Evolutionary conservation across 2,888 invertebrate genomes (phyloP).

Genomic region (Temnothorax rugatulus): DNA sequence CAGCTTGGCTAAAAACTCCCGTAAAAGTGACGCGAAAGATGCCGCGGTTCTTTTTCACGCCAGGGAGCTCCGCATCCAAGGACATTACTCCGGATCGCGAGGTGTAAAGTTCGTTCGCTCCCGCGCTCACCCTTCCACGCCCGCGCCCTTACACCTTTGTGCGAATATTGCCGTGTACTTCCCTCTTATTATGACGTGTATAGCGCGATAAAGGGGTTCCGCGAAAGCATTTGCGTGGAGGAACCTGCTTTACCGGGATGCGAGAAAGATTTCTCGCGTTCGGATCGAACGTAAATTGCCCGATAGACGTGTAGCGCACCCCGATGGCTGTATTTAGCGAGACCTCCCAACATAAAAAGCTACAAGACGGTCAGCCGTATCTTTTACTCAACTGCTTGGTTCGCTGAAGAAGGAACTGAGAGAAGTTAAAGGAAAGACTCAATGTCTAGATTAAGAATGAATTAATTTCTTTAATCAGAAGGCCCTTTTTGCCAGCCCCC

Average conservation of each 20-base stretch:
- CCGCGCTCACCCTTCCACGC: conserved; percentile 13
- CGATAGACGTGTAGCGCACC: neutral
- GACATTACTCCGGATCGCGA: conserved; percentile 31
- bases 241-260: conserved; percentile 34
- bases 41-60: neutral
- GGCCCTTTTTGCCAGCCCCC: neutral
- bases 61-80: conserved; percentile 51
- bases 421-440: neutral
- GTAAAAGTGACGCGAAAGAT: conserved; percentile 5
- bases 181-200: conserved; percentile 40
- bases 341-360: neutral
- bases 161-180: conserved; percentile 43
- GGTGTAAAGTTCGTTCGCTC: conserved; percentile 60
- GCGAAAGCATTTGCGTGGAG: conserved; percentile 38
- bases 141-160: conserved; percentile 32
- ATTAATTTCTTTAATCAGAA: conserved; percentile 46
- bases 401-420: neutral
- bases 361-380: neutral
- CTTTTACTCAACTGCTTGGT: neutral
- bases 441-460: conserved; percentile 19
- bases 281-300: conserved; percentile 1
- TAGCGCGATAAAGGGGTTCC: conserved; percentile 29
- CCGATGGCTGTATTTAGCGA: neutral
- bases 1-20: neutral
- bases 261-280: conserved; percentile 22